These are phyloP conservation scores for Rhombomys opimus DNA, from an alignment of 2,113 vertebrate genomes.

Conservation along the genomic window DNA sequence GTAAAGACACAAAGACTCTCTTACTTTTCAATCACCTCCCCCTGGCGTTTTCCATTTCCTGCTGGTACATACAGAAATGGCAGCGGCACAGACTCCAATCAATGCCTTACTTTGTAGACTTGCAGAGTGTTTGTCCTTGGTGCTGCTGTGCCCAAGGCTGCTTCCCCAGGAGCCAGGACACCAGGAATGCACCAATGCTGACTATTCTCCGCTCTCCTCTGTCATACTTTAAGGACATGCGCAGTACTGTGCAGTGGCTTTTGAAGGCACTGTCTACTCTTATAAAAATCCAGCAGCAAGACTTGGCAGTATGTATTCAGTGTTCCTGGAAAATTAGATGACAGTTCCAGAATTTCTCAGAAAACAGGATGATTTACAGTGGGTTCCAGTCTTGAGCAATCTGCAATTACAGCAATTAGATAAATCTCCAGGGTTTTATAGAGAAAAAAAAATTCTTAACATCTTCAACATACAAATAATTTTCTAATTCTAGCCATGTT, in stretches of 20 bases:
- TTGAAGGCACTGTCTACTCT: constrained; percentile 84
- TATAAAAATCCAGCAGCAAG: constrained; percentile 87
- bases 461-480: constrained; percentile 49
- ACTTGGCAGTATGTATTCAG: constrained; percentile 88
- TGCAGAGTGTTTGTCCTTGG: not conserved
- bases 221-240: constrained; percentile 63
- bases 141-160: not conserved
- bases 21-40: not conserved
- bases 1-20: not conserved
- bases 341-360: constrained; percentile 95
- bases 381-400: constrained; percentile 89
- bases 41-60: not conserved
- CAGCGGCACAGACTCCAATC: not conserved
- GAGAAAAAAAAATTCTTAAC: constrained; percentile 79
- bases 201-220: constrained; percentile 65
- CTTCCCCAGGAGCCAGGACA: constrained; percentile 39
- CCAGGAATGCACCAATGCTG: not conserved
- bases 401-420: constrained; percentile 84
- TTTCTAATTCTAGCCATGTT: constrained; percentile 35
- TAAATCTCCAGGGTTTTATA: constrained; percentile 79
- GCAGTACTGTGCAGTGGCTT: constrained; percentile 73
- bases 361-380: constrained; percentile 93
- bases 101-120: not conserved
- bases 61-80: not conserved
- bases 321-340: constrained; percentile 95